phyloP scores from a whole-genome alignment of 2,888 invertebrate genomes.

The Phymatocera aterrima region DNA sequence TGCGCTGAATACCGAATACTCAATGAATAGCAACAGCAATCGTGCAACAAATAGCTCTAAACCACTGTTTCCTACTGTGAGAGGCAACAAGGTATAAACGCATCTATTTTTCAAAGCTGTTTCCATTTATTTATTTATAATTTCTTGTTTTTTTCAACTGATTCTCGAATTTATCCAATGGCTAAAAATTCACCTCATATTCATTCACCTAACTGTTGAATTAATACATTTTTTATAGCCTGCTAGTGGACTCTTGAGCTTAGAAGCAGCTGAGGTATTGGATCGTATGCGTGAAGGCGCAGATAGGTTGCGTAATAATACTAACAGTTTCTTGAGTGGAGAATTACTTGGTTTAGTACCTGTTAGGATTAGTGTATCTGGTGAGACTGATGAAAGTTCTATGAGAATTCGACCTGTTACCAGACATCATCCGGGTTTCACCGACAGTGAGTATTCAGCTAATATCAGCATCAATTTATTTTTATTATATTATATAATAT shows the following conservation, averaged over 20 bases:
- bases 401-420: conserved; percentile 69
- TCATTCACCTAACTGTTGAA: background rate
- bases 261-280: conserved; percentile 80
- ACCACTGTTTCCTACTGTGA: conserved; percentile 66
- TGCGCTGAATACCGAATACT: conserved; percentile 78
- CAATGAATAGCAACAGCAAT: conserved; percentile 80
- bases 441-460: conserved; percentile 63
- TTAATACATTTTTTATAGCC: conserved; percentile 53
- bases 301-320: conserved; percentile 86
- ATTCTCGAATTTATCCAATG: conserved; percentile 4
- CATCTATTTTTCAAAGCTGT: background rate
- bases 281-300: conserved; percentile 83
- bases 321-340: conserved; percentile 86
- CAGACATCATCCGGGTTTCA: conserved; percentile 65
- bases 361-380: conserved; percentile 74
- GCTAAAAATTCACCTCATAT: background rate
- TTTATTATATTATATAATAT: background rate
- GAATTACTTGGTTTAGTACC: conserved; percentile 81
- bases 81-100: conserved; percentile 69
- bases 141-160: background rate
- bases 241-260: conserved; percentile 68
- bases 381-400: conserved; percentile 69
- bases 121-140: background rate
- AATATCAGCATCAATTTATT: background rate
- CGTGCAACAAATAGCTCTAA: conserved; percentile 74